Conservation (phyloP, 2,888 invertebrate species). For the Morpho deidamia region DNA sequence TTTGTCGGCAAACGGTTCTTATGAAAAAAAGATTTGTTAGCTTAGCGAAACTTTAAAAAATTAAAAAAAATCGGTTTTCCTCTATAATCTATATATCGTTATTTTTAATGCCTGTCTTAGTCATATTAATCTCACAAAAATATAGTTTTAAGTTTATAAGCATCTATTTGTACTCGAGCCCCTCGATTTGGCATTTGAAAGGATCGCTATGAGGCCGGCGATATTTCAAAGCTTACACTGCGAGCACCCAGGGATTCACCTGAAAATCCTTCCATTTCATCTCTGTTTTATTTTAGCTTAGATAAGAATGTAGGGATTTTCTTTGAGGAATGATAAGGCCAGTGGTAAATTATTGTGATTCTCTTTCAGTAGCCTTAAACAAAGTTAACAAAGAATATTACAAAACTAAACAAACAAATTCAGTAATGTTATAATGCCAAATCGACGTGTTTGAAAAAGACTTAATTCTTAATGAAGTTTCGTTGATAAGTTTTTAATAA, state of each 20-base stretch:
- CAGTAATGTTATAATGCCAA: no score
- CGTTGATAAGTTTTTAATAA: no score
- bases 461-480: no score
- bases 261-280: conserved; percentile 58
- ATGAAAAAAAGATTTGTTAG: no score
- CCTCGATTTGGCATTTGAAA: conserved; percentile 14
- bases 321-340: conserved; percentile 44
- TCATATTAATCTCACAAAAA: not conserved
- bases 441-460: no score
- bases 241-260: conserved; percentile 39
- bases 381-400: no score
- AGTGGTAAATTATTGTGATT: conserved; percentile 2
- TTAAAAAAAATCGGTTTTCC: no score
- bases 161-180: conserved; percentile 8
- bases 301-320: conserved; percentile 47
- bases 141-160: conserved; percentile 5
- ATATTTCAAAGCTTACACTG: conserved; percentile 58
- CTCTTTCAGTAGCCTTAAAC: not conserved
- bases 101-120: no score
- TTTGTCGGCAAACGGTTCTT: no score
- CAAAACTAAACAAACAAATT: no score
- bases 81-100: no score
- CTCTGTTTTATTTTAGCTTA: conserved; percentile 62
- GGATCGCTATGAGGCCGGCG: conserved; percentile 29
- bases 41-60: no score